Base-by-base conservation (phyloP, 2,113 vertebrate genomes). In the Anhinga rufa region DNA sequence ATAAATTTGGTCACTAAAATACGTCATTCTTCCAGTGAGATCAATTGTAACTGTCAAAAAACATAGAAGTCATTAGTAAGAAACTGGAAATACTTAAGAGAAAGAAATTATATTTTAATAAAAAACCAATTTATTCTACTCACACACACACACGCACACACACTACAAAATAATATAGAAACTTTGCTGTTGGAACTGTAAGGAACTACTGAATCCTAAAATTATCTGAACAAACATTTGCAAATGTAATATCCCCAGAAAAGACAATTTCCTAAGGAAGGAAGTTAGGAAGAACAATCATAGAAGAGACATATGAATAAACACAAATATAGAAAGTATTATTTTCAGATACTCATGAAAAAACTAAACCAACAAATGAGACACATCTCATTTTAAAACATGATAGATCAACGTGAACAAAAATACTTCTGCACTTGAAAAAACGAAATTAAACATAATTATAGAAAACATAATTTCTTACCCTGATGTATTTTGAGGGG, bases 221-320 rank as follows among this genome's bases (percentile, higher is more conserved):
- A 96, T 96, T 97, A 93, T 82, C 86, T 60, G n/a, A 88, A 91
- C 62, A 95, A 86, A 90, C 82, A 92, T 95, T 88, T 94, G 70
- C 70, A 77, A 82, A 54, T 68, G 28, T 96, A 86, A 97, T 97
- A 97, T 95, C 92, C 82, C 60, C 92, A 95, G 94, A 89, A 97
- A 94, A 96, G 94, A 86, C 54, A 92, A 86, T 91, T 95, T 95
- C 81, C 92, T 90, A 92, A 93, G 86, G 94, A 96, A 97, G 91
- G 94, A 97, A 97, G 61, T 76, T 66, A 95, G 94, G 92, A 91
- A 81, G 82, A 96, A 75, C 55, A 78, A 82, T 54, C 82, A 75
- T 19, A 21, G 78, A 95, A 57, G 38, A 82, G 66, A 94, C 87
- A 86, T 87, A 91, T 88, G 75, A 78, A 86, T 88, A 88, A 76